Percentiles rank a stretch among this genome's conserved stretches.
Evolutionary conservation across 2,888 invertebrate species (phyloP).

Genomic region (Caprella mutica): DNA sequence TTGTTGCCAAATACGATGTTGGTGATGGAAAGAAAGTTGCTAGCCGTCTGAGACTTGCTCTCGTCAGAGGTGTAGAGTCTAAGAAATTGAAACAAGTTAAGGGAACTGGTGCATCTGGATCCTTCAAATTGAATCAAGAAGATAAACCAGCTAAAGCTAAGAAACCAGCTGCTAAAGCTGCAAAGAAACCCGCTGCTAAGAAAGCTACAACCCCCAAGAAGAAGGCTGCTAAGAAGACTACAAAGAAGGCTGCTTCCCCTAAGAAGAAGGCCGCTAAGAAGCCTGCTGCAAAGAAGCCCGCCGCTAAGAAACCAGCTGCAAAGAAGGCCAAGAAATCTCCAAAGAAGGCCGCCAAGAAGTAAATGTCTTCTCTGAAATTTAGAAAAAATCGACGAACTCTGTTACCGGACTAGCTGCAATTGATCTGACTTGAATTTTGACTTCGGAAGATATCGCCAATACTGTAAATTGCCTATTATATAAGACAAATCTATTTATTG

Average conservation of each 20-base stretch:
- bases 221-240: constrained; percentile 10
- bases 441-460: too few species aligned
- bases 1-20: constrained; percentile 40
- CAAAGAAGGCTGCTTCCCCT: constrained; percentile 1
- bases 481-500: not conserved
- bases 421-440: too few species aligned
- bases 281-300: constrained; percentile 11
- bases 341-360: constrained; percentile 14
- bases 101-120: constrained; percentile 35
- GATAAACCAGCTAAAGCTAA: constrained; percentile 13
- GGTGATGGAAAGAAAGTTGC: constrained; percentile 38
- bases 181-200: constrained; percentile 10
- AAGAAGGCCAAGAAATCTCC: constrained; percentile 11
- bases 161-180: constrained; percentile 6
- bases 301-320: constrained; percentile 10
- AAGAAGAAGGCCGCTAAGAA: constrained; percentile 7
- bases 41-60: constrained; percentile 40
- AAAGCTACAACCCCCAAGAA: constrained; percentile 9
- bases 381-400: too few species aligned
- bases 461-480: not conserved
- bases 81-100: constrained; percentile 40
- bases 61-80: constrained; percentile 40
- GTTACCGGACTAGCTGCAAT: not conserved
- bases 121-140: constrained; percentile 34
- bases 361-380: not conserved